Evolutionary conservation across 2,113 vertebrate genomes (phyloP).

Genomic region (Coturnix japonica): DNA sequence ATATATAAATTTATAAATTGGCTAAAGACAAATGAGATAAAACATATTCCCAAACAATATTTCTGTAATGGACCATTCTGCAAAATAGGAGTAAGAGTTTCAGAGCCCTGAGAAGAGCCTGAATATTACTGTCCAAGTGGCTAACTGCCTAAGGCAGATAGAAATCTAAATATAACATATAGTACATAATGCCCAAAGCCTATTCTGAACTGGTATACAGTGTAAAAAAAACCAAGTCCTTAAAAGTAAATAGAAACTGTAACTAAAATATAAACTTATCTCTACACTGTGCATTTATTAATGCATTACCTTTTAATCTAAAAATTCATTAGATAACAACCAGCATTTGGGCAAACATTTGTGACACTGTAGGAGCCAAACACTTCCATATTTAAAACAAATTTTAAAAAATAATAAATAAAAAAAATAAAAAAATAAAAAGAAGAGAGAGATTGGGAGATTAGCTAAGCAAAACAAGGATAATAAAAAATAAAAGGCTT

Average conservation of each 20-base stretch:
- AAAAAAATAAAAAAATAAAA: not conserved
- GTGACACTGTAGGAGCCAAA: constrained; percentile 60
- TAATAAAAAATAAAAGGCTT: constrained; percentile 80
- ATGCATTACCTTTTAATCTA: constrained; percentile 31
- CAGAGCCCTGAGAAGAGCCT: not conserved
- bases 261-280: not conserved
- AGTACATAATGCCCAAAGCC: not conserved
- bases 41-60: not conserved
- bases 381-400: not conserved
- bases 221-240: not conserved
- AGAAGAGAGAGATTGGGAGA: not conserved
- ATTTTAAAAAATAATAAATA: not conserved
- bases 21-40: not conserved
- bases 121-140: not conserved
- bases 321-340: constrained; percentile 65
- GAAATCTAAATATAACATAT: not conserved
- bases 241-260: not conserved
- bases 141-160: not conserved
- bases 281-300: not conserved
- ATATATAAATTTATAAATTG: not conserved
- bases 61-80: not conserved
- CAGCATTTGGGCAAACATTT: constrained; percentile 62
- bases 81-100: not conserved
- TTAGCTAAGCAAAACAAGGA: constrained; percentile 70
- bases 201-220: not conserved